These are phyloP conservation scores for Anastrepha ludens DNA, from an alignment of 1,140 invertebrate genomes.

Conservation along the genomic window DNA sequence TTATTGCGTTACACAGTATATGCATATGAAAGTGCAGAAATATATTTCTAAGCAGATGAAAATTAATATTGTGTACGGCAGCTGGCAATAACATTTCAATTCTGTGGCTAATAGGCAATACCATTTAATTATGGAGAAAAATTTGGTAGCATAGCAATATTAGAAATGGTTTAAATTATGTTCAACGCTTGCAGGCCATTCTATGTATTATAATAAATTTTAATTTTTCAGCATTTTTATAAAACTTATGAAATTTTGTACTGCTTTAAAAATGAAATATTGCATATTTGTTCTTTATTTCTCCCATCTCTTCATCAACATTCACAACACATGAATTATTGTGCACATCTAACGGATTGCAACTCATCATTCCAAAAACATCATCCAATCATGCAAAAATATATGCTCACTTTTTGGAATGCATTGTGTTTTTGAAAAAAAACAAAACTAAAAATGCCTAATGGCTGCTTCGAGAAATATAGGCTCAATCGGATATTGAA, in stretches of 20 bases:
- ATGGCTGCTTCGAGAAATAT: slow-evolving; percentile 56
- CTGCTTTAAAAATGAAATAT: slow-evolving; percentile 27
- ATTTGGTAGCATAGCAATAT: slow-evolving; percentile 31
- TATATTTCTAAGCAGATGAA: background rate
- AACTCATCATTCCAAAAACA: slow-evolving; percentile 2
- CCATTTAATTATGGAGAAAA: background rate
- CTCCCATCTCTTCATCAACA: background rate
- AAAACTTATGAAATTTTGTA: background rate
- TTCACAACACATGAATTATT: background rate
- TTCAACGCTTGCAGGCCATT: background rate
- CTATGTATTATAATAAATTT: background rate
- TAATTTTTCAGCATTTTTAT: slow-evolving; percentile 19
- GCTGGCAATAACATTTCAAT: slow-evolving; percentile 17
- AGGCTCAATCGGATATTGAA: slow-evolving; percentile 99
- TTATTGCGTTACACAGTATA: background rate
- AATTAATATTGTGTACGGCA: background rate
- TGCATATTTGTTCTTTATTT: slow-evolving; percentile 43
- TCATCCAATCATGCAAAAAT: background rate
- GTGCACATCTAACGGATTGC: background rate
- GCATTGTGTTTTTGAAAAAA: slow-evolving; percentile 33
- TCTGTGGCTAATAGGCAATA: background rate
- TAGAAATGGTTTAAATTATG: slow-evolving; percentile 24
- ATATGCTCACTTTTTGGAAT: slow-evolving; percentile 17
- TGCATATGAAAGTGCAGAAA: background rate
- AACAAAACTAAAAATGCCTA: slow-evolving; percentile 1